Percentiles rank a stretch among this genome's conserved stretches.
These are phyloP conservation scores for Cheumatopsyche charites DNA, from an alignment of 1,140 invertebrate genomes.

Conservation along the genomic window DNA sequence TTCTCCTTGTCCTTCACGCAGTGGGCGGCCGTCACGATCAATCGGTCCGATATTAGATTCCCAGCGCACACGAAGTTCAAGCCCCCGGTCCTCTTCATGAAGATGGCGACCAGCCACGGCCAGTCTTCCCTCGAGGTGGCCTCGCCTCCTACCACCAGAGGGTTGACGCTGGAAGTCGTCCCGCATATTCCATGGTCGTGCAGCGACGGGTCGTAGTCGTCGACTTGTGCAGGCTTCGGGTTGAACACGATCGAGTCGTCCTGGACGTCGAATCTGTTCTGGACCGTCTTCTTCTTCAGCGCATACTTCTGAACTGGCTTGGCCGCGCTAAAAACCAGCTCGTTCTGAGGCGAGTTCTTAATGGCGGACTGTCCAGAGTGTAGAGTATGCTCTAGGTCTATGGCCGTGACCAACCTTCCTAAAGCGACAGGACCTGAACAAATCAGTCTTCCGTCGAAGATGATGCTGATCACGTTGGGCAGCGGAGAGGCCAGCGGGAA, in stretches of 20 bases:
- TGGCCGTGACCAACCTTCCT: slow-evolving; percentile 51
- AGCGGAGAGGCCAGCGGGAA: slow-evolving; percentile 54
- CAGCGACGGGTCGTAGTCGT: too few relatives aligned
- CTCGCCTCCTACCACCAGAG: slow-evolving; percentile 53
- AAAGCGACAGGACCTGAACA: slow-evolving; percentile 48
- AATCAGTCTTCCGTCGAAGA: slow-evolving; percentile 50
- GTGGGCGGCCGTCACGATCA: slow-evolving; percentile 51
- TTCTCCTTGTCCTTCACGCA: slow-evolving; percentile 45
- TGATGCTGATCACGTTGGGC: slow-evolving; percentile 51
- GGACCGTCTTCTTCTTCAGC: not conserved
- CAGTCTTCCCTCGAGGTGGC: slow-evolving; percentile 55
- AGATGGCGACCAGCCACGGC: slow-evolving; percentile 64
- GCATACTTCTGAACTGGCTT: not conserved
- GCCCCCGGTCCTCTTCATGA: slow-evolving; percentile 50
- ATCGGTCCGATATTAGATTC: slow-evolving; percentile 50
- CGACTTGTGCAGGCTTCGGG: not conserved
- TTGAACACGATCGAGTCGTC: not conserved
- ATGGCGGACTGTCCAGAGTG: slow-evolving; percentile 48
- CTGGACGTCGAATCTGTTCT: slow-evolving; percentile 3
- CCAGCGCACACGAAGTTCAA: slow-evolving; percentile 57
- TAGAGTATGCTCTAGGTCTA: slow-evolving; percentile 53
- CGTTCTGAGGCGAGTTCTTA: slow-evolving; percentile 34
- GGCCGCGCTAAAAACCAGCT: not conserved
- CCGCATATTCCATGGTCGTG: slow-evolving; percentile 50
- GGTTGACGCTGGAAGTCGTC: slow-evolving; percentile 45